phyloP scores from a whole-genome alignment of 2,888 invertebrate genomes.

The Melieria crassipennis region DNA sequence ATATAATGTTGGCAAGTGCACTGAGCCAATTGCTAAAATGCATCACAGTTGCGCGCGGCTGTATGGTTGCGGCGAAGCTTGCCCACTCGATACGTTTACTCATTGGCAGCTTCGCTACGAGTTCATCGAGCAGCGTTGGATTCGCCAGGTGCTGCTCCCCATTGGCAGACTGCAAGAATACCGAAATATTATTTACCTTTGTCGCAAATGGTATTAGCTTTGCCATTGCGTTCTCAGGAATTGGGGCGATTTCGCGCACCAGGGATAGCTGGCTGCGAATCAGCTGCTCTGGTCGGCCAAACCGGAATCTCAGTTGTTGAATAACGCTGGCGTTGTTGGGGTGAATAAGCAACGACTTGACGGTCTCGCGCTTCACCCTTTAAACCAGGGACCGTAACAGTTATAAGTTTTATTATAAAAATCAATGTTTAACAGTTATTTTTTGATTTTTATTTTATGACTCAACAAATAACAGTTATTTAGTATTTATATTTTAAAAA shows the following conservation, averaged over 20 bases:
- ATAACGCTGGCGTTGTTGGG: neutral
- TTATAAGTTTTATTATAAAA: no score
- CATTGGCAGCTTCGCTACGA: constrained; percentile 34
- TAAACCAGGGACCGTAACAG: no score
- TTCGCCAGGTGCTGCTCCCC: neutral
- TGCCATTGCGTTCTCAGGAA: neutral
- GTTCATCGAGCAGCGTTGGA: constrained; percentile 25
- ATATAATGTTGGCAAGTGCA: constrained; percentile 16
- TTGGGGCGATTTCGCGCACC: neutral
- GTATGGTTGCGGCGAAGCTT: constrained; percentile 3
- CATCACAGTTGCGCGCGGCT: constrained; percentile 22
- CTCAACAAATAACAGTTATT: no score
- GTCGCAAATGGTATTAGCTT: constrained; percentile 2
- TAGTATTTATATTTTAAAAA: no score
- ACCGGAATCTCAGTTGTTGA: neutral
- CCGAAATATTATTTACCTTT: neutral
- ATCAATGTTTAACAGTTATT: no score
- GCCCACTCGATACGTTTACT: constrained; percentile 32
- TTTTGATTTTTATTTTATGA: no score
- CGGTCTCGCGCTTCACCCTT: constrained; percentile 1
- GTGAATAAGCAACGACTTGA: neutral
- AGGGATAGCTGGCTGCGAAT: neutral
- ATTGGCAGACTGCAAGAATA: neutral
- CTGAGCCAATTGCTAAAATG: constrained; percentile 26
- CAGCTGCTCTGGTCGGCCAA: constrained; percentile 9